Base-by-base conservation (phyloP, 2,113 vertebrate genomes). In the Pollimyrus isidori region DNA sequence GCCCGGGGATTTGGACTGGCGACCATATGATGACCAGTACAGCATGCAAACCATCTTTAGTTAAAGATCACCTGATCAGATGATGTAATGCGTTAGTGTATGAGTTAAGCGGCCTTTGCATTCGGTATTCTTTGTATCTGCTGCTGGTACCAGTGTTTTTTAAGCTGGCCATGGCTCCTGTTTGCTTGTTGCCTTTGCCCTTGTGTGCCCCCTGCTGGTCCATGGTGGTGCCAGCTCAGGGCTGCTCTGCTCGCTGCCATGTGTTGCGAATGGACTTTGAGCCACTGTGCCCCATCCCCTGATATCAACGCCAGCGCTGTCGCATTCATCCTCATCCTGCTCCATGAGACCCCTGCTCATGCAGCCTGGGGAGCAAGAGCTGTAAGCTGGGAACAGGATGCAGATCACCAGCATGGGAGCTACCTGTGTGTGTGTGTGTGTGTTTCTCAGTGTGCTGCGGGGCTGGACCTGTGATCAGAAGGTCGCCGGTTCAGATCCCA, bases 251-350 rank as follows among this genome's bases (percentile, higher is more conserved):
- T 56, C 52, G 4, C 52, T 21, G 52, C 52, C 15, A 19, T 56
- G 52, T 56, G 53, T 7, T 2, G 19, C 21, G 5, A 23, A 21
- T 23, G 21, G 53, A 56, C 53, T 23, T 21, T 23, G 53, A 23
- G 53, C 21, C 19, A 3, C 21, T n/a, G 23, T n/a, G 7, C 7
- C 56, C 21, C 56, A 62, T 62, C 56, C 23, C 56, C 56, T n/a
- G 56, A 21, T 9, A 7, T 23, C 56, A 58, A 6, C 2, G 0
- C 6, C 56, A 23, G 26, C 3, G 49, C 73, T 90, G 89, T 73
- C 46, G 89, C 93, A 89, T 92, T 82, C 84, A 88, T 92, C 92
- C 92, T 91, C 89, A 92, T 95, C 93, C 92, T 89, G 45, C 88
- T 90, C 62, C 92, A 94, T 93, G 45, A 49, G 45, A 15, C 45